Conservation (phyloP, 2,113 vertebrate species). For the Entelurus aequoreus region DNA sequence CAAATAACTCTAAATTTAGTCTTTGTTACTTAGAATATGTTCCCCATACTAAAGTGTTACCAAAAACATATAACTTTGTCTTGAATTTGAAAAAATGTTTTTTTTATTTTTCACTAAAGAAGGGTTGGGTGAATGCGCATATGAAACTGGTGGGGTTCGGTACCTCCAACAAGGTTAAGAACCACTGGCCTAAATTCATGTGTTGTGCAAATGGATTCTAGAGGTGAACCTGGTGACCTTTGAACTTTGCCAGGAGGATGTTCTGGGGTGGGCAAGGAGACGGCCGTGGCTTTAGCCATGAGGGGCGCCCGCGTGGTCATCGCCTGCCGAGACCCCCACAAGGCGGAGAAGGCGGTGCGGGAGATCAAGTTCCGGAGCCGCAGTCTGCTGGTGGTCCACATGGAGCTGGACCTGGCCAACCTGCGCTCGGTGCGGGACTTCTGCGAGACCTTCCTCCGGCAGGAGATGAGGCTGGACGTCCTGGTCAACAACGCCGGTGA, state of each 20-base stretch:
- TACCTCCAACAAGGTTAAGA: too few species aligned
- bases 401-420: constrained; percentile 74
- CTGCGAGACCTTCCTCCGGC: constrained; percentile 67
- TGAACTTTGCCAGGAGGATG: constrained; percentile 59
- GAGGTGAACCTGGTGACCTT: neutral
- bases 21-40: too few species aligned
- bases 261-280: constrained; percentile 73
- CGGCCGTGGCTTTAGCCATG: constrained; percentile 67
- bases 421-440: constrained; percentile 69
- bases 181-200: neutral
- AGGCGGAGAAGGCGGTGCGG: constrained; percentile 62
- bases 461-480: constrained; percentile 73
- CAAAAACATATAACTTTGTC: too few species aligned
- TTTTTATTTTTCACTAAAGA: too few species aligned
- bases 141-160: too few species aligned
- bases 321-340: constrained; percentile 63
- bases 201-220: neutral
- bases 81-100: too few species aligned
- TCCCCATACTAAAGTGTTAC: too few species aligned
- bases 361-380: constrained; percentile 70
- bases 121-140: too few species aligned
- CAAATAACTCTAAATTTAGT: too few species aligned
- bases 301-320: constrained; percentile 74
- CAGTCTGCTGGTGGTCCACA: constrained; percentile 64
- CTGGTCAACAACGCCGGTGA: constrained; percentile 76